Conservation (phyloP, 2,888 invertebrate species). For the Calameuta pallipes region DNA sequence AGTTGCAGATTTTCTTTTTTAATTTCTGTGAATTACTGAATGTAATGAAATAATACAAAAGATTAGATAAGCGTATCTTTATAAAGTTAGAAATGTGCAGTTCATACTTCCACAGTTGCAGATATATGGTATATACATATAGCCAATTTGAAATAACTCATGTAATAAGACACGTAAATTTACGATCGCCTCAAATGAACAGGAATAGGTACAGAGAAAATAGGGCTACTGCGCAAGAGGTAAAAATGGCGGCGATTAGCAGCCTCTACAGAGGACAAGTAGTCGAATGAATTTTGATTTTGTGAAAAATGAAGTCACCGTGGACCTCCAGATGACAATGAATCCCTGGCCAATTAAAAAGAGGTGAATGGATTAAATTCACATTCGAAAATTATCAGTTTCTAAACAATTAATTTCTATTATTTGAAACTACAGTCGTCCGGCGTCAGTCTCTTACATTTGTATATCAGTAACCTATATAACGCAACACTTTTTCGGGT, state of each 20-base stretch:
- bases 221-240: background rate
- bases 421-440: conserved; percentile 14
- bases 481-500: background rate
- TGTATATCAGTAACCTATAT: background rate
- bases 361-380: conserved; percentile 31
- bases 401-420: conserved; percentile 5
- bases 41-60: no score
- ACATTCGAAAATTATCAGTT: background rate
- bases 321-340: conserved; percentile 35
- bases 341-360: conserved; percentile 38
- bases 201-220: background rate
- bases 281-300: conserved; percentile 17
- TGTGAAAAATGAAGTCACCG: conserved; percentile 35
- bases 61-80: no score
- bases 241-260: conserved; percentile 40
- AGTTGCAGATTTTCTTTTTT: no score
- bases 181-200: background rate
- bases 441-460: background rate
- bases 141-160: no score
- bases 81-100: no score
- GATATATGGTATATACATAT: no score
- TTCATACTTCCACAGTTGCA: no score
- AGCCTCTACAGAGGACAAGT: conserved; percentile 18
- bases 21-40: no score
- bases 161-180: no score